phyloP scores from a whole-genome alignment of 2,113 vertebrate species.

The Salvator merianae region DNA sequence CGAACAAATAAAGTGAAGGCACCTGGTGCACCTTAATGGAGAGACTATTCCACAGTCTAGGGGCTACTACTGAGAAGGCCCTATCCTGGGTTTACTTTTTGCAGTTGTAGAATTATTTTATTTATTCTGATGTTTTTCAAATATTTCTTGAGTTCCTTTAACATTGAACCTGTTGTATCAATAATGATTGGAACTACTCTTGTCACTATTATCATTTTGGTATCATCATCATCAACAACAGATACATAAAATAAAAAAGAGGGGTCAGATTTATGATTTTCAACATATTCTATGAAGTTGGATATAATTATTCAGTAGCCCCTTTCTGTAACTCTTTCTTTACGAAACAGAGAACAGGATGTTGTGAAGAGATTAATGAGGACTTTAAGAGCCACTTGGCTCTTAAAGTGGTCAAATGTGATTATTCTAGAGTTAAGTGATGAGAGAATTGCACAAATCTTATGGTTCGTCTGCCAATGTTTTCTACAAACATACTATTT shows the following conservation, averaged over 20 bases:
- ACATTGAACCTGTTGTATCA: too few species aligned
- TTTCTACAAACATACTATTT: not conserved
- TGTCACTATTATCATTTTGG: too few species aligned
- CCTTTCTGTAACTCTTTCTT: not conserved
- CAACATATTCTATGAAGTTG: not conserved
- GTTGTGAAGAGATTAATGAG: not conserved
- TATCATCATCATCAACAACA: not conserved
- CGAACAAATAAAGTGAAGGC: too few species aligned
- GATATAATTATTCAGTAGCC: not conserved
- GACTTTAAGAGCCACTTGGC: not conserved
- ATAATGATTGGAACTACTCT: too few species aligned
- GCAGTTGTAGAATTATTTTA: too few species aligned
- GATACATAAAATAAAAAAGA: not conserved
- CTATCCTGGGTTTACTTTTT: too few species aligned
- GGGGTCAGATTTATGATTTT: not conserved
- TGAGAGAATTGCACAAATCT: not conserved
- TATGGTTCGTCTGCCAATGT: not conserved
- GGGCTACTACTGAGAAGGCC: too few species aligned
- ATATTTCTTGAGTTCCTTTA: too few species aligned
- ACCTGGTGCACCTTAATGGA: too few species aligned
- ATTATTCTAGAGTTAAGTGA: not conserved
- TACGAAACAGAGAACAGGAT: not conserved
- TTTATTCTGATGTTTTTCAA: too few species aligned
- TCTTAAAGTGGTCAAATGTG: not conserved
- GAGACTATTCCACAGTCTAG: too few species aligned